Conservation (phyloP, 1,140 invertebrate genomes). For the Heliconius hermathena region DNA sequence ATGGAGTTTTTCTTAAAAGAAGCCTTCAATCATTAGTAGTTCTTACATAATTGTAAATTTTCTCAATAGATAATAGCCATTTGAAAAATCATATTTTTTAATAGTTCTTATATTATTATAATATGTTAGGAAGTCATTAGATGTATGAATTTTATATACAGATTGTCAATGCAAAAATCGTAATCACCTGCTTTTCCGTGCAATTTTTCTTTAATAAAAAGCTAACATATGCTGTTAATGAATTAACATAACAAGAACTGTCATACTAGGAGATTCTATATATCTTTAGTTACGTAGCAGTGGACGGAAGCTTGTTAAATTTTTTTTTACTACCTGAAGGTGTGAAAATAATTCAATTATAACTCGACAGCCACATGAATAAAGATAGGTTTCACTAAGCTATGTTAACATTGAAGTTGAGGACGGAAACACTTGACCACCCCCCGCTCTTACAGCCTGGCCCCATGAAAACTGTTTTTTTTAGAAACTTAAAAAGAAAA, state of each 20-base stretch:
- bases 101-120: too few relatives aligned
- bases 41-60: too few relatives aligned
- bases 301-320: slow-evolving; percentile 10
- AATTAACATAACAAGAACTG: neutral
- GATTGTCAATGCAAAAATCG: too few relatives aligned
- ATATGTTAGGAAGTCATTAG: too few relatives aligned
- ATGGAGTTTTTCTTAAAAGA: too few relatives aligned
- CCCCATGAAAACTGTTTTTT: slow-evolving; percentile 39
- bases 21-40: too few relatives aligned
- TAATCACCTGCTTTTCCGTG: too few relatives aligned
- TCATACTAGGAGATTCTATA: neutral
- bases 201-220: neutral
- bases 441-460: slow-evolving; percentile 31
- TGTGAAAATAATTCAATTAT: slow-evolving; percentile 45
- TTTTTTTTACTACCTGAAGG: slow-evolving; percentile 24
- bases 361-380: slow-evolving; percentile 41
- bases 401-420: slow-evolving; percentile 42
- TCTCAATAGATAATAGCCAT: too few relatives aligned
- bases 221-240: neutral
- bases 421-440: slow-evolving; percentile 42
- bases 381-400: slow-evolving; percentile 44
- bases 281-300: neutral
- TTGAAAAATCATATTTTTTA: too few relatives aligned
- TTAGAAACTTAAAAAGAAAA: slow-evolving; percentile 40
- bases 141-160: too few relatives aligned